phyloP scores from a whole-genome alignment of 1,140 invertebrate genomes.

The Portunus trituberculatus region DNA sequence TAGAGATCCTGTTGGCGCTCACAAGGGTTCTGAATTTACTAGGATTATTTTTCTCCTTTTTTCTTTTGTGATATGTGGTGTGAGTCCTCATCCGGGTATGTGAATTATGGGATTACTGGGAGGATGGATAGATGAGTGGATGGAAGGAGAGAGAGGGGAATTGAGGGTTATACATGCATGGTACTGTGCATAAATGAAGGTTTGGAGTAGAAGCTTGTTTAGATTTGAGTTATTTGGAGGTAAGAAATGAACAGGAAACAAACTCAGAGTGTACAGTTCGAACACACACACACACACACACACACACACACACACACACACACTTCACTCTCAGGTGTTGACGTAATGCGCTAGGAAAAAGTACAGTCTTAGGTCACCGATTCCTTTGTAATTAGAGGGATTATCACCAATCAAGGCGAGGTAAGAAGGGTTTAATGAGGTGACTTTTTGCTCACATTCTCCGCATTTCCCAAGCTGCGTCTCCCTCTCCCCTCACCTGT shows the following conservation, averaged over 20 bases:
- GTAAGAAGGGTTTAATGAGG: slow-evolving; percentile 22
- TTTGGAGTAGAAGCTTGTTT: too few species aligned
- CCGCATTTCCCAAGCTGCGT: neutral
- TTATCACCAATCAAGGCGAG: slow-evolving; percentile 30
- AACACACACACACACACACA: too few species aligned
- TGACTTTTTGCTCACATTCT: slow-evolving; percentile 34
- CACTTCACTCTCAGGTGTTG: neutral
- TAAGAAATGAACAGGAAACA: too few species aligned
- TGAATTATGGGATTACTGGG: slow-evolving; percentile 2
- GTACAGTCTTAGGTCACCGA: neutral
- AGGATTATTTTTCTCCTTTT: neutral
- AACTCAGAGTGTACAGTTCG: too few species aligned
- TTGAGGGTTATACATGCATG: too few species aligned
- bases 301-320: neutral
- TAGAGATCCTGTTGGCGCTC: slow-evolving; percentile 7
- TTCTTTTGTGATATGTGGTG: neutral
- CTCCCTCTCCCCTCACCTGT: neutral
- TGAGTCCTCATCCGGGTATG: neutral
- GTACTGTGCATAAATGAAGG: too few species aligned
- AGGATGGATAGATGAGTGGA: neutral
- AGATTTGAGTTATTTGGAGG: too few species aligned
- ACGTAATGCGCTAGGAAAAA: neutral
- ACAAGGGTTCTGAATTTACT: slow-evolving; percentile 12
- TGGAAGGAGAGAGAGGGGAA: neutral
- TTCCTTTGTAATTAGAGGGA: slow-evolving; percentile 21